A percentile compares a stretch with the other conserved stretches of the same genome.
Evolutionary conservation across 2,113 vertebrate species (phyloP).

Genomic region (Gallinago paraguaiae): DNA sequence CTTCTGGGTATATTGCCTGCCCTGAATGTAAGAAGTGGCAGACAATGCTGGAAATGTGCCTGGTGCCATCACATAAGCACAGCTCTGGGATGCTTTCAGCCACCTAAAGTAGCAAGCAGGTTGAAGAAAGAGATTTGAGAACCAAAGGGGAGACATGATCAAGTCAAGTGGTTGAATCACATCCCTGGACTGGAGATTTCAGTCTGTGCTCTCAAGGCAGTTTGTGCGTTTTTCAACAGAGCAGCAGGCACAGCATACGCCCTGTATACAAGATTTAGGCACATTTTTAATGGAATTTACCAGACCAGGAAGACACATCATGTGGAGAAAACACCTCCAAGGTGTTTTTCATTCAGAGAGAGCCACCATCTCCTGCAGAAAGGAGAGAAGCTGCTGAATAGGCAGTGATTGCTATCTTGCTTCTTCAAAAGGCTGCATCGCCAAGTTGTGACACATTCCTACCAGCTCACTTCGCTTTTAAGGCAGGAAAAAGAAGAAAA

Average conservation of each 20-base stretch:
- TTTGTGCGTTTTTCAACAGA: background rate
- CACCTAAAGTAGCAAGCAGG: background rate
- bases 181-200: background rate
- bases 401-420: background rate
- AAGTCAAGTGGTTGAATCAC: background rate
- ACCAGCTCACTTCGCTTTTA: background rate
- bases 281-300: background rate
- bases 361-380: background rate
- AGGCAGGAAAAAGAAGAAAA: background rate
- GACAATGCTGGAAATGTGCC: background rate
- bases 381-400: background rate
- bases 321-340: background rate
- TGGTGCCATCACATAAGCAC: rapidly evolving
- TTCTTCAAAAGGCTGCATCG: background rate
- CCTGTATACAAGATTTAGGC: background rate
- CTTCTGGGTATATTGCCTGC: background rate
- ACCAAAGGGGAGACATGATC: background rate
- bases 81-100: background rate
- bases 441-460: background rate
- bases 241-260: background rate
- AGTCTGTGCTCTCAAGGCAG: background rate
- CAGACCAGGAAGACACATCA: background rate
- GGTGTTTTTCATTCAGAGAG: background rate
- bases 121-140: background rate
- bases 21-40: background rate